phyloP scores from a whole-genome alignment of 2,888 invertebrate genomes.

The Archips crataeganus region DNA sequence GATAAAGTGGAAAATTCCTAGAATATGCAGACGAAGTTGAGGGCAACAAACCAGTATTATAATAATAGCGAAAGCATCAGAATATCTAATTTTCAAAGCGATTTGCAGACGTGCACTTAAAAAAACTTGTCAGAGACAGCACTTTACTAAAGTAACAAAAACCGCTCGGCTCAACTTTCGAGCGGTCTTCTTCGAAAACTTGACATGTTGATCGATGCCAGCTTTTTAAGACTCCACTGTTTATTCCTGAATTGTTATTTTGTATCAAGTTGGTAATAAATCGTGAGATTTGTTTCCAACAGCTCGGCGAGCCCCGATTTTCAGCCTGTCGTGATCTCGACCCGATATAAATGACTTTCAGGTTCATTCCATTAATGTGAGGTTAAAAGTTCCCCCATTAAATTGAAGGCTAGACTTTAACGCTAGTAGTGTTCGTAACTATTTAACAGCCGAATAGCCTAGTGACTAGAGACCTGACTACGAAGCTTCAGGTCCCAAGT shows the following conservation, averaged over 20 bases:
- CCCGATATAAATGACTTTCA: not conserved
- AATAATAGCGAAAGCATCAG: not conserved
- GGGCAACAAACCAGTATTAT: too few relatives aligned
- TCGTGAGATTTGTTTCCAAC: not conserved
- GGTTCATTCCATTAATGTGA: not conserved
- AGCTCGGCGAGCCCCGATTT: not conserved
- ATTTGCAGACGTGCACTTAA: not conserved
- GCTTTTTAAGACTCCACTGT: not conserved
- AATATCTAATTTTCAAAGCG: not conserved
- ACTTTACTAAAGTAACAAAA: not conserved
- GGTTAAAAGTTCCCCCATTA: not conserved
- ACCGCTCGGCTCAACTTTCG: not conserved
- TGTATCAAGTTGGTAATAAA: not conserved
- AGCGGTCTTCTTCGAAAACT: not conserved
- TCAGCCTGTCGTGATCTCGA: not conserved
- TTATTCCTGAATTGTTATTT: constrained; percentile 3
- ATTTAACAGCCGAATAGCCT: too few relatives aligned
- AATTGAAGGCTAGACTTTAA: too few relatives aligned
- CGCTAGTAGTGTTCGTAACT: too few relatives aligned
- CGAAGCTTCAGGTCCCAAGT: too few relatives aligned
- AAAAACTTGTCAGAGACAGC: not conserved
- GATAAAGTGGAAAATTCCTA: too few relatives aligned
- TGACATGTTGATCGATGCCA: constrained; percentile 7
- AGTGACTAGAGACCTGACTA: too few relatives aligned
- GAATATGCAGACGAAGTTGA: too few relatives aligned